Evolutionary conservation across 2,888 invertebrate genomes (phyloP).

Genomic region (Cheilosia variabilis): DNA sequence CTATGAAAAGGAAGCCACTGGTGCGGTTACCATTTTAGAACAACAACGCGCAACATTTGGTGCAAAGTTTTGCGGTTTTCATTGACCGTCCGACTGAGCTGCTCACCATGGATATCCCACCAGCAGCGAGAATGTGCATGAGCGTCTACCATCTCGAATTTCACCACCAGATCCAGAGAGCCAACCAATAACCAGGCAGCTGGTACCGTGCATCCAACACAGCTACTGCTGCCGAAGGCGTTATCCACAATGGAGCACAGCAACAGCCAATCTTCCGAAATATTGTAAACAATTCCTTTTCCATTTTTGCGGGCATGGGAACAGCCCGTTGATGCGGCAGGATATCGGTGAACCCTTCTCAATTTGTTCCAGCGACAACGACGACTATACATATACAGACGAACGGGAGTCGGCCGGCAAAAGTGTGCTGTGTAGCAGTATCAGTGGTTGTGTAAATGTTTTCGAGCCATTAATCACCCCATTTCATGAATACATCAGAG

Average conservation of each 20-base stretch:
- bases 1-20: conserved; percentile 9
- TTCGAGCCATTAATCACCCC: conserved; percentile 84
- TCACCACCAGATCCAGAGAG: conserved; percentile 60
- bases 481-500: conserved; percentile 83
- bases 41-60: conserved; percentile 69
- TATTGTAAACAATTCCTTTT: conserved; percentile 68
- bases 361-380: conserved; percentile 60
- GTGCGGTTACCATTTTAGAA: conserved; percentile 64
- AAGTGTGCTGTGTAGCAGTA: conserved; percentile 66
- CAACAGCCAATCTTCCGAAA: conserved; percentile 72
- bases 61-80: conserved; percentile 71
- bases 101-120: conserved; percentile 39
- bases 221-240: conserved; percentile 70
- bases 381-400: neutral
- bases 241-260: conserved; percentile 71
- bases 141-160: conserved; percentile 53
- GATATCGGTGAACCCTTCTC: conserved; percentile 75
- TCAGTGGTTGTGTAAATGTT: conserved; percentile 82
- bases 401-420: conserved; percentile 27
- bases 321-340: conserved; percentile 61
- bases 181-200: conserved; percentile 68
- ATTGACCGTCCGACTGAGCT: conserved; percentile 67
- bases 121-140: conserved; percentile 28
- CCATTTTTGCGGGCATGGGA: conserved; percentile 48
- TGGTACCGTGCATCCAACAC: conserved; percentile 33